phyloP scores from a whole-genome alignment of 2,888 invertebrate species.

The Apodemia mormo region DNA sequence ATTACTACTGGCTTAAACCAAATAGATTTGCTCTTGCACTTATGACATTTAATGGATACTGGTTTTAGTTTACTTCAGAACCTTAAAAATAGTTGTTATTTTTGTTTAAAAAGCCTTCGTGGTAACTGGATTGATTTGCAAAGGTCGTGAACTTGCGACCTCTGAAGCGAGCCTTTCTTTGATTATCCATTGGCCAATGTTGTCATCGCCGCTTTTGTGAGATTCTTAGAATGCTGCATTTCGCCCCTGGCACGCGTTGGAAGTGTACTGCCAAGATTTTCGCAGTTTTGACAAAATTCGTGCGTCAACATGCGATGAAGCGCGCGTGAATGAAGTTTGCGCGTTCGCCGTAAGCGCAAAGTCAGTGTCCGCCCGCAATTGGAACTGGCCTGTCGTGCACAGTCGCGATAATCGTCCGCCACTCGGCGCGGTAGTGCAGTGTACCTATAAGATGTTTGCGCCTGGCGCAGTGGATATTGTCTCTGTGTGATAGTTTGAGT shows the following conservation, averaged over 20 bases:
- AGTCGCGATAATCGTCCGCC: slow-evolving; percentile 49
- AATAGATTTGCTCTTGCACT: no score
- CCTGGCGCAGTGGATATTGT: slow-evolving; percentile 64
- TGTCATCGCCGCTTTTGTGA: slow-evolving; percentile 35
- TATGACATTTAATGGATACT: no score
- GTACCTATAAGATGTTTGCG: slow-evolving; percentile 73
- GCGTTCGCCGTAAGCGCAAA: slow-evolving; percentile 43
- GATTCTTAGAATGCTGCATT: slow-evolving; percentile 54
- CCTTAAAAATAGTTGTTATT: no score
- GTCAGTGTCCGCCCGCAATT: slow-evolving; percentile 66
- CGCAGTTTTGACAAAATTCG: slow-evolving; percentile 47
- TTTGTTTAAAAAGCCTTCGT: no score
- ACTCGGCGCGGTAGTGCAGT: slow-evolving; percentile 58
- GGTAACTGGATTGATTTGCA: neutral
- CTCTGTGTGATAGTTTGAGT: slow-evolving; percentile 62
- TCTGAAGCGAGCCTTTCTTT: slow-evolving; percentile 17
- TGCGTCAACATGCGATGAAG: slow-evolving; percentile 39
- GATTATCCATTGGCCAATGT: slow-evolving; percentile 28
- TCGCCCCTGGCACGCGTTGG: slow-evolving; percentile 43
- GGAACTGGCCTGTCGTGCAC: slow-evolving; percentile 50
- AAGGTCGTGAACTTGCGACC: slow-evolving; percentile 27
- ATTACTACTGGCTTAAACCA: no score
- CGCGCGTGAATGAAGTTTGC: slow-evolving; percentile 38
- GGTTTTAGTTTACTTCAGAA: no score
- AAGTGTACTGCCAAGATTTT: slow-evolving; percentile 57